Percentiles rank a stretch among this genome's conserved stretches.
phyloP scores from a whole-genome alignment of 1,140 invertebrate genomes.

The Cardiocondyla obscurior region DNA sequence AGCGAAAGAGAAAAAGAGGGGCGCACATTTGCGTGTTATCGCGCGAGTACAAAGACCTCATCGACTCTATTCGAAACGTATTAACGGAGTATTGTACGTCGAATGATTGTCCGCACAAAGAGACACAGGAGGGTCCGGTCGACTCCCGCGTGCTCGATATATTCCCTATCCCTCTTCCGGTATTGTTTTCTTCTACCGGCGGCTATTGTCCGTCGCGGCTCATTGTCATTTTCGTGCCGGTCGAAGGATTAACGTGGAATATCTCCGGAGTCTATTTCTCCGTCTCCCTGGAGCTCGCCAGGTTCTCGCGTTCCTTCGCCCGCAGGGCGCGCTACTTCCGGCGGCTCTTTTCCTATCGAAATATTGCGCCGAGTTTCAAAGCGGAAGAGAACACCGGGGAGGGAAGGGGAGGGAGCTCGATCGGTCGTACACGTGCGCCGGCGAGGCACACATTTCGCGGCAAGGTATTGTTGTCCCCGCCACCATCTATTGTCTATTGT shows the following conservation, averaged over 20 bases:
- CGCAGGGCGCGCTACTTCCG: conserved; percentile 11
- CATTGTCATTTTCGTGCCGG: conserved; percentile 46
- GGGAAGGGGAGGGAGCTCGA: too few species aligned
- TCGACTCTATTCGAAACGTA: conserved; percentile 47
- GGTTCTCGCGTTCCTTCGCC: not conserved
- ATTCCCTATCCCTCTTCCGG: conserved; percentile 24
- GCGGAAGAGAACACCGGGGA: conserved; percentile 30
- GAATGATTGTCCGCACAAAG: conserved; percentile 42
- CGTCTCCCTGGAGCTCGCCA: not conserved
- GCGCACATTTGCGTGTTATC: conserved; percentile 6
- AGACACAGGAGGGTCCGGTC: not conserved
- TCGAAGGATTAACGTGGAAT: conserved; percentile 31
- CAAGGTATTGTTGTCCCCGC: conserved; percentile 37
- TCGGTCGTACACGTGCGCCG: not conserved
- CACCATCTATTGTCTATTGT: conserved; percentile 49
- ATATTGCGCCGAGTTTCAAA: conserved; percentile 33
- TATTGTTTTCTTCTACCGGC: conserved; percentile 48
- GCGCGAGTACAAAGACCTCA: conserved; percentile 42
- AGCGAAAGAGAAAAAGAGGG: not conserved
- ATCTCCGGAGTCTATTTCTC: conserved; percentile 6
- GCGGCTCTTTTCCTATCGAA: not conserved
- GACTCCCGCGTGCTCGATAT: conserved; percentile 28
- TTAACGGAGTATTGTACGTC: conserved; percentile 49
- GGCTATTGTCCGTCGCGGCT: conserved; percentile 37
- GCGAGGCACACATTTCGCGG: conserved; percentile 43